Conservation (phyloP, 2,113 vertebrate species). For the rat (Rattus norvegicus) region DNA sequence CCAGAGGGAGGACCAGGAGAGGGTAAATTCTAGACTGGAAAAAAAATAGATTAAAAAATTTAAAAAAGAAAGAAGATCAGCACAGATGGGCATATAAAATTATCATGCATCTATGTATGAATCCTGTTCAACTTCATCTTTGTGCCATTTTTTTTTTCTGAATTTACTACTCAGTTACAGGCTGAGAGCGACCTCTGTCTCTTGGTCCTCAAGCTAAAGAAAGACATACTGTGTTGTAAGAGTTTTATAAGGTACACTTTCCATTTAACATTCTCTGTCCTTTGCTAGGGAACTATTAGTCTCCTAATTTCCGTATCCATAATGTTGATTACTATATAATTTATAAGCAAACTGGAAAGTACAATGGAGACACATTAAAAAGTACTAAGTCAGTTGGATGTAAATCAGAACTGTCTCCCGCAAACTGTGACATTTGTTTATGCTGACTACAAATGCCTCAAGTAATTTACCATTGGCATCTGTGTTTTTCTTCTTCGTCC, state of each 20-base stretch:
- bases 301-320: background rate
- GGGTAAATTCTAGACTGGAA: too few relatives aligned
- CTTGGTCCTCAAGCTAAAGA: background rate
- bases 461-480: background rate
- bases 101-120: background rate
- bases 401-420: background rate
- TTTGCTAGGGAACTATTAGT: background rate
- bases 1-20: too few relatives aligned
- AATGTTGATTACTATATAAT: background rate
- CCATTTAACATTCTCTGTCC: background rate
- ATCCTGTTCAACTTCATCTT: background rate
- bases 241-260: background rate
- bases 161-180: background rate
- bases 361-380: background rate
- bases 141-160: background rate
- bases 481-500: conserved; percentile 21
- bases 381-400: background rate
- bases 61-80: background rate
- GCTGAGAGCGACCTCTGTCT: background rate
- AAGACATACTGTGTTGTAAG: background rate
- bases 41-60: too few relatives aligned
- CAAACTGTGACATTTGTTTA: background rate
- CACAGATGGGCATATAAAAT: background rate
- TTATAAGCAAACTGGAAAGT: background rate
- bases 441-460: background rate